Evolutionary conservation across 2,113 vertebrate species (phyloP).

Genomic region (Paracyprichromis sp.): DNA sequence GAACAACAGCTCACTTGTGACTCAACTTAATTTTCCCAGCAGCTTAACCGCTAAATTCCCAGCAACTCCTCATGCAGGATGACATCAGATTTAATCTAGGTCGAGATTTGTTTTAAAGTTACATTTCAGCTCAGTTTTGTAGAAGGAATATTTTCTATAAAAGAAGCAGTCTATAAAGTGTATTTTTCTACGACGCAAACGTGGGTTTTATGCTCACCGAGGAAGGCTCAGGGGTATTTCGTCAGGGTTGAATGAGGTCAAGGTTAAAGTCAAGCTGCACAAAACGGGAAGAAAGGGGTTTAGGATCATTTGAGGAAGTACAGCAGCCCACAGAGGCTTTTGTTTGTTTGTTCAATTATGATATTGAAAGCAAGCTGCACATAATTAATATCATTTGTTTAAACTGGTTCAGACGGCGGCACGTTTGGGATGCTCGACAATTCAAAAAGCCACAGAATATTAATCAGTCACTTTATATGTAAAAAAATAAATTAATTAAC

Average conservation of each 20-base stretch:
- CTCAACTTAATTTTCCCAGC: conserved; percentile 17
- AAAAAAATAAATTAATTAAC: not conserved
- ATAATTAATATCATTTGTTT: not conserved
- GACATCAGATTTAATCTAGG: conserved; percentile 17
- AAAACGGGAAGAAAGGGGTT: not conserved
- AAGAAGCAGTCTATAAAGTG: not conserved
- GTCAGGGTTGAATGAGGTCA: not conserved
- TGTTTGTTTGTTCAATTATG: not conserved
- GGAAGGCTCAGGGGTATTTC: not conserved
- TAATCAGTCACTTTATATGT: not conserved
- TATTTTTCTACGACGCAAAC: conserved; percentile 22
- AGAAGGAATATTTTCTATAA: not conserved
- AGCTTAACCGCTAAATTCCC: conserved; percentile 25
- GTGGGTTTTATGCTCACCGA: not conserved
- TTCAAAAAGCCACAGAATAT: not conserved
- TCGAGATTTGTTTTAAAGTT: not conserved
- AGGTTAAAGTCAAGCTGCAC: not conserved
- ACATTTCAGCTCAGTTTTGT: not conserved
- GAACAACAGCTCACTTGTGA: conserved; percentile 19
- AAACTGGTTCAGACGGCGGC: not conserved
- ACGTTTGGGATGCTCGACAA: not conserved
- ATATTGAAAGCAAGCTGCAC: not conserved
- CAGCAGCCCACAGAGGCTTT: not conserved
- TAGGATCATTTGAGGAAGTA: not conserved
- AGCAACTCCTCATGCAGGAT: not conserved